A percentile compares a stretch with the other conserved stretches of the same genome.
These are phyloP conservation scores for Autographa gamma DNA, from an alignment of 2,888 invertebrate genomes.

Conservation along the genomic window DNA sequence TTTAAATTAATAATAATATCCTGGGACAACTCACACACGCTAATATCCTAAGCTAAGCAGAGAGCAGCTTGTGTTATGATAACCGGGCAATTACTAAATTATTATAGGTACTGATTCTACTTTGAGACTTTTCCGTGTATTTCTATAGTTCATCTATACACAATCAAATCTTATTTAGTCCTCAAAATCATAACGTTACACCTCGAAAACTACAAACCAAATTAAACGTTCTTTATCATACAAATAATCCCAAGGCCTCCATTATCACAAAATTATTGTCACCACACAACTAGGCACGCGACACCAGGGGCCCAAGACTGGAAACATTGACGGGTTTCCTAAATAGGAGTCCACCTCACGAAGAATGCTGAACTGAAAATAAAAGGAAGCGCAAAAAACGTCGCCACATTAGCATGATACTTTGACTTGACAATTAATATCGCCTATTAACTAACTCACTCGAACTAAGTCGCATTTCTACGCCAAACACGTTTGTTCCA, in stretches of 20 bases:
- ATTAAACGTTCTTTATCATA: no score
- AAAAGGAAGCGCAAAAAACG: slow-evolving; percentile 64
- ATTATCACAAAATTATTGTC: slow-evolving; percentile 33
- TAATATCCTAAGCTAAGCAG: no score
- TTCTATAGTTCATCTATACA: no score
- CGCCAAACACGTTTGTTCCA: slow-evolving; percentile 28
- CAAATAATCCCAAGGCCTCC: neutral
- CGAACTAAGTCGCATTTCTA: slow-evolving; percentile 26
- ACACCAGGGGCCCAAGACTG: slow-evolving; percentile 65
- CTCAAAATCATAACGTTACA: no score
- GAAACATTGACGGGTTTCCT: slow-evolving; percentile 78
- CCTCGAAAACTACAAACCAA: no score
- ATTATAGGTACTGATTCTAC: no score
- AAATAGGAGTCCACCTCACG: slow-evolving; percentile 70
- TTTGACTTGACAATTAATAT: slow-evolving; percentile 54
- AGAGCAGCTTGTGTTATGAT: no score
- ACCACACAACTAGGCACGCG: slow-evolving; percentile 74
- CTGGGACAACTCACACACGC: no score
- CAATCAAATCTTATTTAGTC: no score
- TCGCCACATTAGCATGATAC: slow-evolving; percentile 53
- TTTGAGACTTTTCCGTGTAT: neutral
- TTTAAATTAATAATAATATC: no score
- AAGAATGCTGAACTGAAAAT: slow-evolving; percentile 73
- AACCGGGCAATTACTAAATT: no score
- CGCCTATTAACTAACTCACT: slow-evolving; percentile 34